These are phyloP conservation scores for Eupithecia tripunctaria DNA, from an alignment of 2,888 invertebrate species.

Conservation along the genomic window DNA sequence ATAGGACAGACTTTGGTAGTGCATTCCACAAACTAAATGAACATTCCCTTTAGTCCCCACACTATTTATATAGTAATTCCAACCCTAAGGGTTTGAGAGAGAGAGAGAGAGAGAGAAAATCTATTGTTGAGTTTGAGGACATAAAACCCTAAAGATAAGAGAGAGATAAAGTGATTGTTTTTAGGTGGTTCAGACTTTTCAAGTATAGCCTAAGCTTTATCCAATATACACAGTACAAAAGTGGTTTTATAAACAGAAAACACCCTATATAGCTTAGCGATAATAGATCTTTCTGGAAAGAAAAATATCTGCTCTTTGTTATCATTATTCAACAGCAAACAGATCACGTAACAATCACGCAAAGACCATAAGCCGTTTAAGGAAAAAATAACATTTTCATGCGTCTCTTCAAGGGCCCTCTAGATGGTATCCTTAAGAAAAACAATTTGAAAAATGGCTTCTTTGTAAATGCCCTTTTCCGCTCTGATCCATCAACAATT, in stretches of 20 bases:
- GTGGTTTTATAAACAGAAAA: not conserved
- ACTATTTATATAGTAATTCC: no score
- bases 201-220: not conserved
- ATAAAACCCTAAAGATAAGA: no score
- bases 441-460: not conserved
- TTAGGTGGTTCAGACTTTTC: not conserved
- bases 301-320: not conserved
- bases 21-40: no score
- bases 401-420: not conserved
- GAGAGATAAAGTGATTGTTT: no score
- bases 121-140: no score
- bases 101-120: no score
- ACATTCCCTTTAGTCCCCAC: no score
- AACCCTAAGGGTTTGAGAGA: no score
- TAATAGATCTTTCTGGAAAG: no score
- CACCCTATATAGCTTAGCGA: no score
- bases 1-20: no score
- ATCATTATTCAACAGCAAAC: not conserved
- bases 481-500: no score
- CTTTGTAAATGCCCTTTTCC: not conserved
- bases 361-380: not conserved
- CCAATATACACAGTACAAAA: not conserved
- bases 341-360: not conserved
- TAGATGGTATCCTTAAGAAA: not conserved
- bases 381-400: not conserved